Evolutionary conservation across 1,140 invertebrate genomes (phyloP), one percentile per base, ranked within the genome.

Genomic region (Neodiprion lecontei): DNA sequence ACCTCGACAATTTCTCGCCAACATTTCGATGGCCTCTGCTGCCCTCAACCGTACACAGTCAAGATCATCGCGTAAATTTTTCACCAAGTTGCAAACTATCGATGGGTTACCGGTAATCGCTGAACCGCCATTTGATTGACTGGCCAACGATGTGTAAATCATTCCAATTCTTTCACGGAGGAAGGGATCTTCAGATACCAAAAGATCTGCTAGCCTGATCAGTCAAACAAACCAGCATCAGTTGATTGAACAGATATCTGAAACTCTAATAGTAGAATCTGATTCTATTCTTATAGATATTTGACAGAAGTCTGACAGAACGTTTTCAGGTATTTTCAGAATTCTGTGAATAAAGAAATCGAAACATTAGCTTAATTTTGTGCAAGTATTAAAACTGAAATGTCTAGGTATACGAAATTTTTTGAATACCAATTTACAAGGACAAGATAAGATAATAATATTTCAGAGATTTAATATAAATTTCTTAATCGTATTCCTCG

Each of bases 161-260:
- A 76, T 78, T 7, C 79, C 78, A 17, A 78, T 77, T 78, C 74
- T 78, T 70, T 83, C 80, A 47, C 80, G 72, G 23, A 83, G 66
- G 71, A 80, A 80, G 53, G 79, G 40, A 72, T 83, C 83, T 1
- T 79, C 70, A 12, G 78, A 79, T n/a, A 74, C 48, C 72, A 80
- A 70, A 65, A 83, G 74, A 61, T 77, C 72, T 23, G 68, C 61
- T n/a, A 84, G 74, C 21, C 82, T 82, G 53, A 72, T 40, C 28
- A 40, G 28, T 40, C 28, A 40, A 17, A 12, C n/a, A 12, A 69
- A 40, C 12, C 68, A 69, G 40, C 12, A 28, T 28, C 21, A 66
- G 5, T 66, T 66, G 14, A n/a, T 66, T 66, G 1, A 40, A 40
- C 28, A 40, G 28, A 40, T 40, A 5, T 40, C 28, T 40, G 28